Conservation (phyloP, 2,113 vertebrate species). For the Actenoides lindsayi region DNA sequence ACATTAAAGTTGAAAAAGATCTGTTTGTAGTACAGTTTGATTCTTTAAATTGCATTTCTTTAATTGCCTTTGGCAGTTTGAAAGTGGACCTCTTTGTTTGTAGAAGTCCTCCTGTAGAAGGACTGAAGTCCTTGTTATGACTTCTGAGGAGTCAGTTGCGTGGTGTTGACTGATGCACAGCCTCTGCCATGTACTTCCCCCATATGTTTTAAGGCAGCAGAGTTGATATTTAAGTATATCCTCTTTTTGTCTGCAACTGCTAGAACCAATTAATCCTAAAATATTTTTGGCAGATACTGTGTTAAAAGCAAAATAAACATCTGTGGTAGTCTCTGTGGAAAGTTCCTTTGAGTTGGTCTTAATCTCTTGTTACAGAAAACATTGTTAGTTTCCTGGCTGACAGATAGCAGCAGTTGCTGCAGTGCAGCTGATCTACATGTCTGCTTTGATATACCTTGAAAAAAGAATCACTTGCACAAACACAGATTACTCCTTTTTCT, state of each 20-base stretch:
- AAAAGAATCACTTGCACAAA: not conserved
- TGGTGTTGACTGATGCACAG: not conserved
- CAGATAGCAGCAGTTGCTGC: not conserved
- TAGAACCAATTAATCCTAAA: not conserved
- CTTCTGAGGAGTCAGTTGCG: not conserved
- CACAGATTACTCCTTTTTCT: not conserved
- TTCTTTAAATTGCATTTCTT: not conserved
- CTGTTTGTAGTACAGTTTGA: not conserved
- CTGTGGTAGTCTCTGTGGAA: not conserved
- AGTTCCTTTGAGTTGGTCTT: not conserved
- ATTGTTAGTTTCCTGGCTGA: not conserved
- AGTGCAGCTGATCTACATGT: not conserved
- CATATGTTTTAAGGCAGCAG: not conserved
- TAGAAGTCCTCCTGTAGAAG: not conserved
- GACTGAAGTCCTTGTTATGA: not conserved
- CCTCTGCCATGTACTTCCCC: not conserved
- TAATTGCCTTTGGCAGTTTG: not conserved
- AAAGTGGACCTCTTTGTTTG: not conserved
- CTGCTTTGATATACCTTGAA: not conserved
- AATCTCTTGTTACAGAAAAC: not conserved
- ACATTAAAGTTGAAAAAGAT: not conserved
- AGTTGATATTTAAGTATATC: not conserved
- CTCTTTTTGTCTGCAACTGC: not conserved
- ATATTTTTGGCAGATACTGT: not conserved
- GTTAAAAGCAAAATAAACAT: not conserved